These are phyloP conservation scores for Huso huso DNA, from an alignment of 2,797 vertebrate species.

Conservation along the genomic window DNA sequence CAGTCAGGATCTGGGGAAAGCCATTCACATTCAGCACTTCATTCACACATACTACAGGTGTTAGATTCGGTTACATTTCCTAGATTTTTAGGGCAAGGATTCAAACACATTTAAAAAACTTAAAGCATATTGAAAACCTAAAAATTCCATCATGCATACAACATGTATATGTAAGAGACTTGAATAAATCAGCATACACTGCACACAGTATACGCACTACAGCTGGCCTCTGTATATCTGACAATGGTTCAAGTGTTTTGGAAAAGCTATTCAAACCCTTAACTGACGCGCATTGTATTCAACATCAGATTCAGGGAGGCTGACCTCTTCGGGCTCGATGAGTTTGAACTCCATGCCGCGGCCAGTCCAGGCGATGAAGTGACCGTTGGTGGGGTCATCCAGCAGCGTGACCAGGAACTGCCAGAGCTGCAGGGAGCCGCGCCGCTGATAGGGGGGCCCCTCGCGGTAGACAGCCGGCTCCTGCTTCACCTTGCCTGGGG, in stretches of 20 bases:
- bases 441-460: conserved; percentile 83
- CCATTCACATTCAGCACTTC: too few relatives aligned
- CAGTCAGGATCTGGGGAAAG: background rate
- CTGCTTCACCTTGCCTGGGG: conserved; percentile 63
- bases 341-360: conserved; percentile 97
- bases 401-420: conserved; percentile 89
- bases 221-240: too few relatives aligned
- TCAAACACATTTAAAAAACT: background rate
- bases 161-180: too few relatives aligned
- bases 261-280: too few relatives aligned
- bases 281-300: too few relatives aligned
- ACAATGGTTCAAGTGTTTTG: too few relatives aligned
- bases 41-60: background rate
- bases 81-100: too few relatives aligned
- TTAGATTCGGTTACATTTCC: background rate
- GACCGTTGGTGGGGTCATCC: conserved; percentile 85
- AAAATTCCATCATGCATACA: too few relatives aligned
- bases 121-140: too few relatives aligned
- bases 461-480: conserved; percentile 77
- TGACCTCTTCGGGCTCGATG: conserved; percentile 89
- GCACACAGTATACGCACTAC: too few relatives aligned
- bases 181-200: too few relatives aligned
- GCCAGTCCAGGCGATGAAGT: conserved; percentile 94
- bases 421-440: conserved; percentile 90
- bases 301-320: conserved; percentile 5